Percentiles rank a stretch among this genome's conserved stretches.
Evolutionary conservation across 30 jellyfish, hydroid and myxozoan species (phyloP).

Genomic region (Aurelia aurita): DNA sequence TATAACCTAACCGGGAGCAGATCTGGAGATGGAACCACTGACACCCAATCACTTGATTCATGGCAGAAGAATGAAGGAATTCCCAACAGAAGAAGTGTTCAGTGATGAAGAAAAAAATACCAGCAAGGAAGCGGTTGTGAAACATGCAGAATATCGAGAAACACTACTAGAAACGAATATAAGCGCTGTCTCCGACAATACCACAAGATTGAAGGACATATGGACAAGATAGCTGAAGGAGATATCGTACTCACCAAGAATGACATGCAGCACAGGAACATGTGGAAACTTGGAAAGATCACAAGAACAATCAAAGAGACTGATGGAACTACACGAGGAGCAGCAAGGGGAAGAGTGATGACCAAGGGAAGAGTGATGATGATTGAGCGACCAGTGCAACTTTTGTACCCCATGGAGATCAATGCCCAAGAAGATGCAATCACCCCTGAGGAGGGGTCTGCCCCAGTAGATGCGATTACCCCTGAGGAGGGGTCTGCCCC

Average conservation of each 20-base stretch:
- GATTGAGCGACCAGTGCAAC: constrained; percentile 6
- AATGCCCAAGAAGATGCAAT: too few species aligned
- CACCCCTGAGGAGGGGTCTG: too few species aligned
- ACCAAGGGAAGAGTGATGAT: not conserved
- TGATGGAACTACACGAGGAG: not conserved
- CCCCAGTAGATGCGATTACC: too few species aligned
- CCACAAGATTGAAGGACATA: not conserved
- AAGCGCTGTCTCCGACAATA: not conserved
- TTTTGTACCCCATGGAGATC: not conserved
- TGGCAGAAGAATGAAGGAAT: not conserved
- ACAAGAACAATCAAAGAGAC: not conserved
- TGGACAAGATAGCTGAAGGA: not conserved
- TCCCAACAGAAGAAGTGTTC: not conserved
- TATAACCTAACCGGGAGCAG: not conserved
- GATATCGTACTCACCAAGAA: not conserved
- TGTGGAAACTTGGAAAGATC: not conserved
- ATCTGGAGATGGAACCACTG: constrained; percentile 8
- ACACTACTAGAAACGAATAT: not conserved
- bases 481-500: too few species aligned
- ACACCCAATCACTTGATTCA: constrained; percentile 15
- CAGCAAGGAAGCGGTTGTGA: not conserved
- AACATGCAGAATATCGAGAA: not conserved
- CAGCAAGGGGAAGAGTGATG: not conserved
- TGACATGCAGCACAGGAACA: not conserved
- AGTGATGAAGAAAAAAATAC: not conserved